Evolutionary conservation across 2,797 vertebrate species (phyloP).

Genomic region (Phoebastria nigripes): DNA sequence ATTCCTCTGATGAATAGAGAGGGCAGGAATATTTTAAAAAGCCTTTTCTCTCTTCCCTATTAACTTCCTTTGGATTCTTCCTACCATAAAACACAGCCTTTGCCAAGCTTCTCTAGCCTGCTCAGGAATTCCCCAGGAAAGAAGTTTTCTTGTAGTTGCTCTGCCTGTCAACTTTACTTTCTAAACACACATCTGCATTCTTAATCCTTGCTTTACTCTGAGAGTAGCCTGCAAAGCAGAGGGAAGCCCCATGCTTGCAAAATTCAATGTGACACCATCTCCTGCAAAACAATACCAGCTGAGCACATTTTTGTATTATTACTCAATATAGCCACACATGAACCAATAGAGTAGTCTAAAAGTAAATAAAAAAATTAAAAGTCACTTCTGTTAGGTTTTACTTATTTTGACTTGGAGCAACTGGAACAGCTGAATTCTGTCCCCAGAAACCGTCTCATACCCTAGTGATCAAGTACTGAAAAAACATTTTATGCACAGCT

Average conservation of each 20-base stretch:
- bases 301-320: not conserved
- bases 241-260: not conserved
- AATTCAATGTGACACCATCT: not conserved
- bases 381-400: not conserved
- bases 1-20: not conserved
- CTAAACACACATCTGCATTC: not conserved
- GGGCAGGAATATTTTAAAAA: not conserved
- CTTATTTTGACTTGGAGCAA: not conserved
- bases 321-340: not conserved
- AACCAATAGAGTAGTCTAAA: not conserved
- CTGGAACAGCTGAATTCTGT: not conserved
- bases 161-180: not conserved
- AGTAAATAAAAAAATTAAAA: not conserved
- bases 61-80: not conserved
- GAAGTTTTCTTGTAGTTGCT: not conserved
- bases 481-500: not conserved
- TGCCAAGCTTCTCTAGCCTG: not conserved
- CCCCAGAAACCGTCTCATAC: not conserved
- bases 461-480: not conserved
- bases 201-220: not conserved
- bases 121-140: not conserved
- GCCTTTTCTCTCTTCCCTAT: not conserved
- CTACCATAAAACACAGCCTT: not conserved
- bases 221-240: not conserved
- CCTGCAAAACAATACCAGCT: not conserved